Base-by-base conservation (phyloP, 53 echinoderm and acorn worm species). In the Paelopatides confundens region DNA sequence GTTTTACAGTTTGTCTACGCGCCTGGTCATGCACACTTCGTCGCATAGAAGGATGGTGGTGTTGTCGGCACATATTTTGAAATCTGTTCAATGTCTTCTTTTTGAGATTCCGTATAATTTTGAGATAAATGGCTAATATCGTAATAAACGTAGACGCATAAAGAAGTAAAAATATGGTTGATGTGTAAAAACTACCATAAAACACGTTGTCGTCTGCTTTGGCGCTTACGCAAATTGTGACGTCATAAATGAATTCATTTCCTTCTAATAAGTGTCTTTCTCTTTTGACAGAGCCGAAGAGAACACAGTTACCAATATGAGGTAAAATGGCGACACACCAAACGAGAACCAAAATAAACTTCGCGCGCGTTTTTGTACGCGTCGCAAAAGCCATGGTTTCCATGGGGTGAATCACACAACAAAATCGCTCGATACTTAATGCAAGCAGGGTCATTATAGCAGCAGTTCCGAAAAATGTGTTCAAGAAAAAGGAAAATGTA, bases 381-480 rank as follows among this genome's bases (percentile, higher is more conserved):
- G 86, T 87, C 2, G 91, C 89, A 15, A 96, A 69, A 3, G 90
- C 92, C 58, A 88, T 71, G 14, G 93, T 90, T 48, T 91, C 91
- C 31, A 96, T 51, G 13, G 97, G 97, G 12, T 96, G 93, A 37
- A 95, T 87, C 5, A 96, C 93, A 50, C 87, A 79, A 67, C 91
- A 93, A 76, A 91, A 96, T 32, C 95, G 81, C 85, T 96, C 97
- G n/a, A 96, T 87, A 29, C 92, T 95, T 10, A 96, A 88, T 5
- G 95, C 94, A 2, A 96, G 76, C 66, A 95, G 92, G n/a, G 95
- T 96, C 85, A 96, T 89, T 21, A 95, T 89, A 21, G 93, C 95
- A 0, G 88, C 90, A 4, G 97, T 95, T n/a, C 95, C 97, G 71
- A 95, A 95, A 76, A 96, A 92, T 13, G 89, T 84, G 83, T 88